Evolutionary conservation across 2,888 invertebrate species (phyloP).

Genomic region (Caenorhabditis sinica): DNA sequence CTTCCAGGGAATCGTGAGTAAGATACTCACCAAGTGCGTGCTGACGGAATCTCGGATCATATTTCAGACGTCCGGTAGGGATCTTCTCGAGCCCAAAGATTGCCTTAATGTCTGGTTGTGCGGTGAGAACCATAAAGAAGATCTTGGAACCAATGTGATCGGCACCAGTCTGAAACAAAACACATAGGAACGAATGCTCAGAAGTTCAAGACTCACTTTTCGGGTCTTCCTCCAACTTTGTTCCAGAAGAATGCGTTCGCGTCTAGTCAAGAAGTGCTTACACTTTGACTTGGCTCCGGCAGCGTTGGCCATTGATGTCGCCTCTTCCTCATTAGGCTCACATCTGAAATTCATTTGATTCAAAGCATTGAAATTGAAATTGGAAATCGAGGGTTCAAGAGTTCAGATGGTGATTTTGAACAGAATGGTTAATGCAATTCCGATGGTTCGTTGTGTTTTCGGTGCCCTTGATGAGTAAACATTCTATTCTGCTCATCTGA

Average conservation of each 20-base stretch:
- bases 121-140: slow-evolving; percentile 80
- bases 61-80: slow-evolving; percentile 80
- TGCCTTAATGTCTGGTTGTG: slow-evolving; percentile 81
- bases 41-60: slow-evolving; percentile 77
- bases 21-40: slow-evolving; percentile 67
- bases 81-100: slow-evolving; percentile 82
- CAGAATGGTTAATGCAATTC: slow-evolving; percentile 35
- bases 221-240: slow-evolving; percentile 80
- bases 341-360: slow-evolving; percentile 51
- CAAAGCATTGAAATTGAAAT: background rate
- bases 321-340: slow-evolving; percentile 58
- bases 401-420: background rate
- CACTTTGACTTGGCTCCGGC: slow-evolving; percentile 55
- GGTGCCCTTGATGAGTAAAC: background rate
- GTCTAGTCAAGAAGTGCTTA: slow-evolving; percentile 76
- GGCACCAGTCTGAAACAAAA: slow-evolving; percentile 76
- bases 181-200: background rate
- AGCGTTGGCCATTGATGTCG: slow-evolving; percentile 27
- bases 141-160: slow-evolving; percentile 82
- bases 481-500: background rate
- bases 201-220: slow-evolving; percentile 70
- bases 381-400: slow-evolving; percentile 15
- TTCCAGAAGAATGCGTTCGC: slow-evolving; percentile 78
- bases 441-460: too few species aligned
- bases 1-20: background rate